Evolutionary conservation across 2,888 invertebrate genomes (phyloP).

Genomic region (Calliopum simillimum): DNA sequence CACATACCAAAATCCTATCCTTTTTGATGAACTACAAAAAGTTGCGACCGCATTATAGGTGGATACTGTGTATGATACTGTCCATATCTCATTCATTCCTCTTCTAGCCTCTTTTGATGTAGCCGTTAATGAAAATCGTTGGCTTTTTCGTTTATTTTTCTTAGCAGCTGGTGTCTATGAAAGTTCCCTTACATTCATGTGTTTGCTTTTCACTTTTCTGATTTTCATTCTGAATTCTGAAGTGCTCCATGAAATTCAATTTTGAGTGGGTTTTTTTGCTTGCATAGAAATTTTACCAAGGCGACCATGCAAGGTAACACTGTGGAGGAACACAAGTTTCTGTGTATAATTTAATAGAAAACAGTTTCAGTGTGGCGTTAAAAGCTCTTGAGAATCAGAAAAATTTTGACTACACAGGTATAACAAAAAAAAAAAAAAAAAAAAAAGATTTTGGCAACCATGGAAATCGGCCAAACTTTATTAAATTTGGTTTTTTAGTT

Average conservation of each 20-base stretch:
- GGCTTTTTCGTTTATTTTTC: constrained; percentile 18
- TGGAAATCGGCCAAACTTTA: too few species aligned
- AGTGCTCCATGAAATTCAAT: not conserved
- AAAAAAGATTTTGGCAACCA: too few species aligned
- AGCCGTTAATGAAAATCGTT: constrained; percentile 29
- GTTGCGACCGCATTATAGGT: constrained; percentile 29
- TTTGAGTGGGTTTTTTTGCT: not conserved
- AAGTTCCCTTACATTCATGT: constrained; percentile 19
- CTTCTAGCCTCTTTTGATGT: not conserved
- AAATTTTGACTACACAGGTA: too few species aligned
- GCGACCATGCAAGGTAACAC: too few species aligned
- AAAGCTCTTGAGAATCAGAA: too few species aligned
- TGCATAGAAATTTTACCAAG: too few species aligned
- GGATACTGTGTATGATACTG: constrained; percentile 4
- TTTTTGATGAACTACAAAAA: not conserved
- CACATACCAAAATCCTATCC: not conserved
- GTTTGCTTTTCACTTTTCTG: constrained; percentile 2
- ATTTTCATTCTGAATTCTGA: not conserved
- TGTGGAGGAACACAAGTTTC: too few species aligned
- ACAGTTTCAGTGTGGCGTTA: too few species aligned
- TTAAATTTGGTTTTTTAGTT: too few species aligned
- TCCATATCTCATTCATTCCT: not conserved
- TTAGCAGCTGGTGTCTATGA: constrained; percentile 27
- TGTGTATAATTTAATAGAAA: too few species aligned
- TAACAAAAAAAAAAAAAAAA: too few species aligned